Percentiles rank a stretch among this genome's conserved stretches.
Conservation (phyloP, 2,113 vertebrate species). For the Sterrhoptilus dennistouni region DNA sequence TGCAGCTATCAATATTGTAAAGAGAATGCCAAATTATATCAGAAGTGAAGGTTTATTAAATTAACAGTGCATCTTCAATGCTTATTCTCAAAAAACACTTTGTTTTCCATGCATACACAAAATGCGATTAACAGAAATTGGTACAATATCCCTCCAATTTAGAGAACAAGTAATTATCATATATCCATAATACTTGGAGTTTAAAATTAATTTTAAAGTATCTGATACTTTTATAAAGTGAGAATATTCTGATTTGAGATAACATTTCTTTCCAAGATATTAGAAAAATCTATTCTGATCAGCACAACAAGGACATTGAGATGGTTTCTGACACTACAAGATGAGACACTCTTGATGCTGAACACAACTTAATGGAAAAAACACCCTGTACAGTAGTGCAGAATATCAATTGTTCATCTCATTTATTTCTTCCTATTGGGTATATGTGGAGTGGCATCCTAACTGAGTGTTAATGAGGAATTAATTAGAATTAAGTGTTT, state of each 20-base stretch:
- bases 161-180: not conserved
- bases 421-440: constrained; percentile 48
- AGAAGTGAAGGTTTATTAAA: not conserved
- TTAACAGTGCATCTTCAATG: not conserved
- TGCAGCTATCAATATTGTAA: not conserved
- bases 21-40: not conserved
- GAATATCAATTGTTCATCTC: constrained; percentile 25
- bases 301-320: not conserved
- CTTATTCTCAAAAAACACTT: not conserved
- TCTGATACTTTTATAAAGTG: not conserved
- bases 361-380: not conserved
- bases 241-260: not conserved
- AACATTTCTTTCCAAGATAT: not conserved
- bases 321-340: not conserved
- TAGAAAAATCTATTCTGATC: not conserved
- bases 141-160: not conserved
- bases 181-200: not conserved
- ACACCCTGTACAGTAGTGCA: not conserved
- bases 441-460: constrained; percentile 35
- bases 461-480: constrained; percentile 49
- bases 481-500: constrained; percentile 60
- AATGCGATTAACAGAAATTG: not conserved
- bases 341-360: not conserved
- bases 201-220: not conserved
- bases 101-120: not conserved